phyloP scores from a whole-genome alignment of 1,140 invertebrate species.

The Sitophilus oryzae region DNA sequence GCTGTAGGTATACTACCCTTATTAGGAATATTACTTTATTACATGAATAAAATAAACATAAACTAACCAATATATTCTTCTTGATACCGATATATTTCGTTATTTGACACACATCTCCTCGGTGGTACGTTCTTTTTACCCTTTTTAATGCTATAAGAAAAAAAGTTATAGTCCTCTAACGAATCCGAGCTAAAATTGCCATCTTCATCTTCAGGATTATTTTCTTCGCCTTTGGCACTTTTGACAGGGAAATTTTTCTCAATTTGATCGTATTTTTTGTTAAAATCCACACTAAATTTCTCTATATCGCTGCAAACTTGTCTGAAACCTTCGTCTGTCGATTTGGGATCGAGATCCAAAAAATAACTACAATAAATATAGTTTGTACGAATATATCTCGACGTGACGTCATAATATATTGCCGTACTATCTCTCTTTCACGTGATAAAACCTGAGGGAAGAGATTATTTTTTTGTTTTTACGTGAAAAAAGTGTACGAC shows the following conservation, averaged over 20 bases:
- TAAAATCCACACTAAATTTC: slow-evolving; percentile 43
- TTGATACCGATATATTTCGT: slow-evolving; percentile 60
- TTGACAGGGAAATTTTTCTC: slow-evolving; percentile 27
- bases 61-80: slow-evolving; percentile 23
- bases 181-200: slow-evolving; percentile 72
- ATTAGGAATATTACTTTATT: not conserved
- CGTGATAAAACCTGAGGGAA: too few species aligned
- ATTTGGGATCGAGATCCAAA: slow-evolving; percentile 49
- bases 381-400: too few species aligned
- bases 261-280: slow-evolving; percentile 37
- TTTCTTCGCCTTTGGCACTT: not conserved
- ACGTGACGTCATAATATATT: too few species aligned
- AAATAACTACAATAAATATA: slow-evolving; percentile 52
- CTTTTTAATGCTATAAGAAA: slow-evolving; percentile 51
- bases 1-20: not conserved
- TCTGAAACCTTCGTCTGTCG: slow-evolving; percentile 50
- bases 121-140: slow-evolving; percentile 49
- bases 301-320: slow-evolving; percentile 43
- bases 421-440: too few species aligned
- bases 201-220: slow-evolving; percentile 47
- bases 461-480: too few species aligned
- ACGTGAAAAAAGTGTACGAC: too few species aligned
- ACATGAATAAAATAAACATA: slow-evolving; percentile 12
- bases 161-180: slow-evolving; percentile 61
- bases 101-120: slow-evolving; percentile 65